phyloP scores from a whole-genome alignment of 2,888 invertebrate species.

The Coenonympha glycerion region DNA sequence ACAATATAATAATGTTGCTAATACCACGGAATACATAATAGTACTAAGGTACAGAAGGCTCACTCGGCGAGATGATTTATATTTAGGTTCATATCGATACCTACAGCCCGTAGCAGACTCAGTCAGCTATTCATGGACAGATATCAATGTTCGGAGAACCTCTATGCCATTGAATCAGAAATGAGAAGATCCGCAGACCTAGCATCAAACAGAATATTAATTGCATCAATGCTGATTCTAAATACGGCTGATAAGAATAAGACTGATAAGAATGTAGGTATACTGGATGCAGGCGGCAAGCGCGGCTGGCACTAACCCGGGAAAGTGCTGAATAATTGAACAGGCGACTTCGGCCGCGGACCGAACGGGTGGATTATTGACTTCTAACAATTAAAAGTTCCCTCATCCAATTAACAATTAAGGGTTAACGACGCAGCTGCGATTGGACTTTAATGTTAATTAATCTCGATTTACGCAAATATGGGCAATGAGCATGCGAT shows the following conservation, averaged over 20 bases:
- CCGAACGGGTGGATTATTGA: constrained; percentile 50
- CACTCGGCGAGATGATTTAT: no score
- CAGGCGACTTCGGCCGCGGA: constrained; percentile 33
- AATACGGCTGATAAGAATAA: neutral
- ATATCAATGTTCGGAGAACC: no score
- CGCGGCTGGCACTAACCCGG: constrained; percentile 36
- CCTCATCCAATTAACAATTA: constrained; percentile 54
- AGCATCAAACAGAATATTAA: neutral
- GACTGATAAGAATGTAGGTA: neutral
- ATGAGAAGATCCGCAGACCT: no score
- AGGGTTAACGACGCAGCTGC: constrained; percentile 47
- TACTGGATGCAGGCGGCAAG: constrained; percentile 6
- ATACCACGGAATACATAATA: no score
- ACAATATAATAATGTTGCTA: no score
- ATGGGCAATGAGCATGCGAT: constrained; percentile 17
- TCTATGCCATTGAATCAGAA: no score
- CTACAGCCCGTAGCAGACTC: no score
- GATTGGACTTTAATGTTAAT: constrained; percentile 51
- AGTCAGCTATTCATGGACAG: no score
- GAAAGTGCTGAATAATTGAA: constrained; percentile 59
- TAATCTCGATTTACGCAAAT: constrained; percentile 40
- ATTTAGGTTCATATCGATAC: no score
- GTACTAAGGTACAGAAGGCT: no score
- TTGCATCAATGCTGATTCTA: neutral
- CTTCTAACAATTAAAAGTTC: constrained; percentile 56